Evolutionary conservation across 2,113 vertebrate species (phyloP).

Genomic region (Apodemus sylvaticus): DNA sequence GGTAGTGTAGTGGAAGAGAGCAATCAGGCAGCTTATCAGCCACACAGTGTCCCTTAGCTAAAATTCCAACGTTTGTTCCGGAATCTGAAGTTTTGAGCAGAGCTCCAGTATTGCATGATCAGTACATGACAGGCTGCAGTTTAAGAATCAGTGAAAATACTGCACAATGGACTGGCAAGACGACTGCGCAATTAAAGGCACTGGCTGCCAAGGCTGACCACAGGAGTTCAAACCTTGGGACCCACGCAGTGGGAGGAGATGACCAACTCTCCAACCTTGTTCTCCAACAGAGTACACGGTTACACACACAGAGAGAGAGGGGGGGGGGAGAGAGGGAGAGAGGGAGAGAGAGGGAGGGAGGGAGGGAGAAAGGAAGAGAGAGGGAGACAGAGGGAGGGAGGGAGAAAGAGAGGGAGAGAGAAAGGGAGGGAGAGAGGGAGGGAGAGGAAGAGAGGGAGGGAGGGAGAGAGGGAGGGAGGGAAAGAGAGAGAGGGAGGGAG

Average conservation of each 20-base stretch:
- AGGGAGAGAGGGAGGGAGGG: too few species aligned
- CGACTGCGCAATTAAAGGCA: not conserved
- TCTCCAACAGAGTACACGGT: not conserved
- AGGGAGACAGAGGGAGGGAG: too few species aligned
- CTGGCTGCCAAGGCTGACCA: not conserved
- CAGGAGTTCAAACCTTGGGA: not conserved
- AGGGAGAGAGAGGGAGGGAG: too few species aligned
- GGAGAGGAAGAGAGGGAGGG: too few species aligned
- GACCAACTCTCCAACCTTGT: not conserved
- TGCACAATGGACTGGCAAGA: not conserved
- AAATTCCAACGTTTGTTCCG: not conserved
- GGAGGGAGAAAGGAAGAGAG: too few species aligned
- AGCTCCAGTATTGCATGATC: not conserved
- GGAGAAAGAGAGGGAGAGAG: too few species aligned
- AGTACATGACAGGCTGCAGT: too few species aligned
- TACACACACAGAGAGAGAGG: too few species aligned
- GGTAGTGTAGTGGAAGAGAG: not conserved
- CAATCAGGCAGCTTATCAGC: not conserved
- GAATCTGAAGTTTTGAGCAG: not conserved
- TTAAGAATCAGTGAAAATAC: not conserved
- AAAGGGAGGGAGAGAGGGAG: too few species aligned
- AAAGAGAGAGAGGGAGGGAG: too few species aligned
- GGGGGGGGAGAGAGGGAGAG: too few species aligned
- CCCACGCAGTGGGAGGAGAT: not conserved
- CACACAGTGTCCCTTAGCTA: not conserved